Evolutionary conservation across 2,113 vertebrate genomes (phyloP), one percentile per base, ranked within the genome.

Genomic region (Hemichromis elongatus): DNA sequence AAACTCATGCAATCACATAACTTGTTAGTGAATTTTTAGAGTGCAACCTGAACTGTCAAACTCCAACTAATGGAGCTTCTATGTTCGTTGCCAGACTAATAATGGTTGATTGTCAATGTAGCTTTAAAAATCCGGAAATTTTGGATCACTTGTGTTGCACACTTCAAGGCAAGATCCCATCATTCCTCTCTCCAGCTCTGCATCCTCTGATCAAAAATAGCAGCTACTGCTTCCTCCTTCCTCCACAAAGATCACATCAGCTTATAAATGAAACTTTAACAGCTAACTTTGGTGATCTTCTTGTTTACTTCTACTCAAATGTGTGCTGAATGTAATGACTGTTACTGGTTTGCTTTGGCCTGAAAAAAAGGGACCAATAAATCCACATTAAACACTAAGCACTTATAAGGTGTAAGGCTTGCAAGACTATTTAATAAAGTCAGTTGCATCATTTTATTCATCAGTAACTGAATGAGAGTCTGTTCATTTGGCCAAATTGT

Each of bases 361-460:
- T 42, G 37, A 59, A 61, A 33, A 47, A 35, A 61, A 61, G 30
- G 30, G 30, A 19, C 18, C 57, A 35, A 35, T 35, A n/a, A n/a
- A 18, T 73, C 66, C 66, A 47, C 40, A 47, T 73, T 73, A 73
- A 73, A 73, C 24, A 18, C 9, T 18, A 28, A 70, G 66, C 21
- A 70, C 66, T 45, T 45, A 26, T 45, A 70, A 45, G 37, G 66
- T 70, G 8, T 70, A 42, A 50, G 16, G 14, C 9, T 42, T 50
- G 42, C 24, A 50, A 47, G 45, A 19, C 24, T 45, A 14, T 70
- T 21, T 45, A 14, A 26, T 45, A 16, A 45, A 45, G 24, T 50
- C 24, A 45, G 40, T 47, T 73, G 24, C 42, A 73, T 73, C 5
- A 0, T 14, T 50, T 10, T 9, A 19, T 0, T 30, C 16, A 75